Base-by-base conservation (phyloP, 1,140 invertebrate genomes). In the Asbolus verrucosus region DNA sequence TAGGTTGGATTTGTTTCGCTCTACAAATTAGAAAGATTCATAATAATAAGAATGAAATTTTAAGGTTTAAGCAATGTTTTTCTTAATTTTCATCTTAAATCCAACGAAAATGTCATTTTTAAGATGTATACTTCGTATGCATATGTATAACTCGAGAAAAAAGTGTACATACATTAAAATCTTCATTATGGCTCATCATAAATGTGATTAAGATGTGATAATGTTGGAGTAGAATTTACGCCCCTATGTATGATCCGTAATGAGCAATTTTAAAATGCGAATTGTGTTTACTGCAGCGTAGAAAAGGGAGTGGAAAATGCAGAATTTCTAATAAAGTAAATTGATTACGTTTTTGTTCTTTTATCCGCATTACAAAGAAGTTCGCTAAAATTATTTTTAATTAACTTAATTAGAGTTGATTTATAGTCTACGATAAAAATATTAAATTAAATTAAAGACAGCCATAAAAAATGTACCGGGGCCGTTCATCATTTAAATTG, bases 331-430 rank as follows among this genome's bases (percentile, higher is more conserved):
- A 74, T 75, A 75, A 75, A 72, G 54, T 73, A 75, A 77, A 77
- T 77, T 74, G 73, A 77, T 75, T 74, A 59, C 67, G 71, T 69
- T 71, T 69, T 72, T 73, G 36, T 76, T 74, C 73, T 75, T 76
- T 74, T 73, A 68, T 71, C 33, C 73, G 68, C 60, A 72, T 71
- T 70, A 75, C 70, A 73, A 76, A 77, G 73, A 77, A 75, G 50
- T 74, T 76, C 65, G 74, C 72, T 73, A 66, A 80, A 81, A 81
- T 80, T 79, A 79, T 80, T 81, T 81, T 80, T 79, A 81, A 80
- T 81, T 80, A 80, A 81, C 63, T 80, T 79, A 81, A 81, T 81
- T 81, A 80, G 76, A 76, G 78, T 79, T 80, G 80, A 81, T 80
- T 81, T 80, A 81, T 80, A 78, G 78, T 76, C 71, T 38, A 72